phyloP scores from a whole-genome alignment of 1,140 invertebrate species.

The Gerris buenoi region DNA sequence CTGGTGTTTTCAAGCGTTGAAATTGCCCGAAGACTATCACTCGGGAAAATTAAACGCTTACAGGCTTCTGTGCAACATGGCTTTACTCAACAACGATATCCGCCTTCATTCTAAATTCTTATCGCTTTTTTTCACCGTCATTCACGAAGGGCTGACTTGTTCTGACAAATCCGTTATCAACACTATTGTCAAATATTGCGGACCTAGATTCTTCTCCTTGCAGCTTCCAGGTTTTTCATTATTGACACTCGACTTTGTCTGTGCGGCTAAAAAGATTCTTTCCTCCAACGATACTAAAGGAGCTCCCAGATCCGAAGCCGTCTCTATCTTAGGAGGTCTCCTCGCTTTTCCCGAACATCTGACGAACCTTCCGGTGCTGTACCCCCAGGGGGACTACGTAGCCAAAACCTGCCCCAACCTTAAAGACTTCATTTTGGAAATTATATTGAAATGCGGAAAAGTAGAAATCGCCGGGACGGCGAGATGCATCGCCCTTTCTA shows the following conservation, averaged over 20 bases:
- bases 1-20: conserved; percentile 59
- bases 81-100: conserved; percentile 42
- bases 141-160: conserved; percentile 58
- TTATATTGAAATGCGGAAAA: conserved; percentile 70
- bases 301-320: conserved; percentile 70
- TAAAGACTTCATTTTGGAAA: conserved; percentile 78
- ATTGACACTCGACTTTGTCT: conserved; percentile 74
- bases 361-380: conserved; percentile 61
- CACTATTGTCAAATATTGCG: conserved; percentile 49
- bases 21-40: conserved; percentile 27
- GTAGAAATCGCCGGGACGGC: conserved; percentile 76
- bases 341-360: conserved; percentile 64
- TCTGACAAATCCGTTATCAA: conserved; percentile 45
- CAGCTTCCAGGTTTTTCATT: conserved; percentile 77
- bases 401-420: conserved; percentile 57
- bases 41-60: conserved; percentile 64
- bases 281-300: conserved; percentile 47
- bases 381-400: conserved; percentile 38
- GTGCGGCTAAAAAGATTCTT: conserved; percentile 73
- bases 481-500: conserved; percentile 74
- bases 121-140: conserved; percentile 69
- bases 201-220: conserved; percentile 70
- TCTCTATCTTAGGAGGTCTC: conserved; percentile 76
- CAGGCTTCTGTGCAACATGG: conserved; percentile 57
- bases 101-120: conserved; percentile 50